Conservation (phyloP, 2,888 invertebrate species). For the Tetrapedia diversipes region DNA sequence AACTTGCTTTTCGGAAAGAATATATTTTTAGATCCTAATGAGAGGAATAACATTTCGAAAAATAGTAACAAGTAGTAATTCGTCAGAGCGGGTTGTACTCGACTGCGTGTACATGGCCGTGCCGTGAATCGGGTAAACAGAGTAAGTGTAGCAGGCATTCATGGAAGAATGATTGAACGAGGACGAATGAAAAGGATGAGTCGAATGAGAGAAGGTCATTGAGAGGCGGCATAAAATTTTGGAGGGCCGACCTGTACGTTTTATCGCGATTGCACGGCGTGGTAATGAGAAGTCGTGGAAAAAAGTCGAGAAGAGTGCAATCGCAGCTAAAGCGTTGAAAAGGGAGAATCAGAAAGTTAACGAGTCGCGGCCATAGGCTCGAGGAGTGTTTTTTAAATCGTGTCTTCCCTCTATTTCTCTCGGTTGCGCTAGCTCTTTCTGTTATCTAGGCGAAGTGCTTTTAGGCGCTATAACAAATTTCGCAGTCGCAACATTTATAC, state of each 20-base stretch:
- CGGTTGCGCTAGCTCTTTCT: neutral
- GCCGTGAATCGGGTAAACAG: neutral
- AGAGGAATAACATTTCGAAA: too few species aligned
- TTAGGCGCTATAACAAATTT: too few species aligned
- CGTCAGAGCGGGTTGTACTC: neutral
- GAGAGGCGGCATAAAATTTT: neutral
- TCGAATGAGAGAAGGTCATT: neutral
- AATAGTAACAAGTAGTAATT: neutral
- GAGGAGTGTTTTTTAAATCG: conserved; percentile 12
- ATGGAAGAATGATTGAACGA: neutral
- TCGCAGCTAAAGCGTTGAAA: conserved; percentile 7
- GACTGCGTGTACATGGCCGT: neutral
- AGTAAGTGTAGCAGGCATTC: too few species aligned
- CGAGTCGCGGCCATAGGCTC: neutral
- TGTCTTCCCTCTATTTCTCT: neutral
- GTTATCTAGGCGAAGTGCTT: too few species aligned
- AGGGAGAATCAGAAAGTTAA: conserved; percentile 22
- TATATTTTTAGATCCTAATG: too few species aligned
- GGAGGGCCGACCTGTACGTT: neutral
- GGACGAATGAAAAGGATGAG: neutral
- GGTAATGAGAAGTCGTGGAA: conserved; percentile 5
- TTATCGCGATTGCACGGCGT: neutral
- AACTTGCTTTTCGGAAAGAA: too few species aligned
- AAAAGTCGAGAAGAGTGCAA: conserved; percentile 14
- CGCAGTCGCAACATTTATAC: neutral